A percentile compares a stretch with the other conserved stretches of the same genome.
Evolutionary conservation across 2,797 vertebrate species (phyloP).

Genomic region (Sternarchorhynchus goeldii): DNA sequence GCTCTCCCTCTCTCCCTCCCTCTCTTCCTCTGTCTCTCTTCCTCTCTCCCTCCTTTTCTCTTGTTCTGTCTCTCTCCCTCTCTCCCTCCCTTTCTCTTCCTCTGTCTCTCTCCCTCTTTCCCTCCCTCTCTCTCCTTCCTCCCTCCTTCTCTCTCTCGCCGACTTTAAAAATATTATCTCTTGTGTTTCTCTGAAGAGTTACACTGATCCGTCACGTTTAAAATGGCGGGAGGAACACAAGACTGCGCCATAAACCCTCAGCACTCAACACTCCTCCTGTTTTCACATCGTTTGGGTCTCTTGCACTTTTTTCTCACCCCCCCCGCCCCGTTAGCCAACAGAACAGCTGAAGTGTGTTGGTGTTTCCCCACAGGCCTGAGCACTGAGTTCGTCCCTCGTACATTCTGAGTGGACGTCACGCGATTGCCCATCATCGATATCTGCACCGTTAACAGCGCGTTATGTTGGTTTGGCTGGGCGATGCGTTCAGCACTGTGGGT

Average conservation of each 20-base stretch:
- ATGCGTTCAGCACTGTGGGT: not conserved
- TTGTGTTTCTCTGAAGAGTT: conserved; percentile 44
- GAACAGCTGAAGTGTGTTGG: not conserved
- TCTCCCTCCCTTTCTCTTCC: not conserved
- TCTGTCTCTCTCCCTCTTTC: no score
- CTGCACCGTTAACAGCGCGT: conserved; percentile 4
- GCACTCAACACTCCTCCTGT: conserved; percentile 15
- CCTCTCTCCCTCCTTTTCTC: no score
- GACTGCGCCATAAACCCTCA: conserved; percentile 31
- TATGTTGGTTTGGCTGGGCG: conserved; percentile 19
- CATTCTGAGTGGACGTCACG: no score
- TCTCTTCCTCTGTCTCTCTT: not conserved
- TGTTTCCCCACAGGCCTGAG: not conserved
- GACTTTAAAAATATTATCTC: conserved; percentile 50
- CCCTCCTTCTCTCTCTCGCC: not conserved
- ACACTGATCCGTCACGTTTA: conserved; percentile 48
- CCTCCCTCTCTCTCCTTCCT: not conserved
- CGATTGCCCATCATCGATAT: not conserved
- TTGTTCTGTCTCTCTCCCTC: conserved; percentile 1
- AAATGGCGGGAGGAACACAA: conserved; percentile 23
- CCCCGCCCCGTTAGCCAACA: not conserved
- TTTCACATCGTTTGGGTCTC: conserved; percentile 32
- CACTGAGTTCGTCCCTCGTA: not conserved
- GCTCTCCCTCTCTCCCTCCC: no score
- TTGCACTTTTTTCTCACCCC: conserved; percentile 17